Conservation (phyloP, 2,888 invertebrate species). For the Drosophila nr. medialis region DNA sequence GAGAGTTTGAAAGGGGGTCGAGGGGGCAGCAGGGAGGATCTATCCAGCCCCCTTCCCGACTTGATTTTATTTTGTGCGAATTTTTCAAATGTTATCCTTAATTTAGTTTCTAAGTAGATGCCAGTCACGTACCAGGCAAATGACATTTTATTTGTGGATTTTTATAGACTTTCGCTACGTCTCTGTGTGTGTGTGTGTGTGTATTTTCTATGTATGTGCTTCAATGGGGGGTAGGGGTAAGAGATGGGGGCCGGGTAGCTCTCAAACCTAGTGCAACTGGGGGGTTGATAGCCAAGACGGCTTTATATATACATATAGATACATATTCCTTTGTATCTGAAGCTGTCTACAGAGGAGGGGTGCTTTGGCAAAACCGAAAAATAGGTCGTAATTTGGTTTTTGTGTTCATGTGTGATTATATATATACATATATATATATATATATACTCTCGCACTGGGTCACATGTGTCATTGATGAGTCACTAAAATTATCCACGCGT, state of each 20-base stretch:
- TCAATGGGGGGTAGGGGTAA: neutral
- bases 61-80: conserved; percentile 80
- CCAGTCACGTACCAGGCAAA: conserved; percentile 82
- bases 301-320: conserved; percentile 25
- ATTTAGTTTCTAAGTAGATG: conserved; percentile 80
- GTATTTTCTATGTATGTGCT: conserved; percentile 7
- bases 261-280: conserved; percentile 15
- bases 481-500: conserved; percentile 36
- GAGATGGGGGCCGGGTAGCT: conserved; percentile 1
- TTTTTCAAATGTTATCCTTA: conserved; percentile 80
- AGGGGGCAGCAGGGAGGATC: conserved; percentile 7
- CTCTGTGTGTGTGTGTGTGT: conserved; percentile 25
- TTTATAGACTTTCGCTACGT: conserved; percentile 67
- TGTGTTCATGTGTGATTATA: conserved; percentile 36
- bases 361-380: conserved; percentile 54
- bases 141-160: conserved; percentile 82
- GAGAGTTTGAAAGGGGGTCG: neutral
- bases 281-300: conserved; percentile 6
- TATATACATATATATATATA: conserved; percentile 16
- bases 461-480: conserved; percentile 77
- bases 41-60: conserved; percentile 28
- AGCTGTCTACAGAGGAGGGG: neutral
- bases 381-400: conserved; percentile 73
- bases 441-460: conserved; percentile 37
- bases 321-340: conserved; percentile 12